Base-by-base conservation (phyloP, 2,888 invertebrate species). In the Tinea trinotella region DNA sequence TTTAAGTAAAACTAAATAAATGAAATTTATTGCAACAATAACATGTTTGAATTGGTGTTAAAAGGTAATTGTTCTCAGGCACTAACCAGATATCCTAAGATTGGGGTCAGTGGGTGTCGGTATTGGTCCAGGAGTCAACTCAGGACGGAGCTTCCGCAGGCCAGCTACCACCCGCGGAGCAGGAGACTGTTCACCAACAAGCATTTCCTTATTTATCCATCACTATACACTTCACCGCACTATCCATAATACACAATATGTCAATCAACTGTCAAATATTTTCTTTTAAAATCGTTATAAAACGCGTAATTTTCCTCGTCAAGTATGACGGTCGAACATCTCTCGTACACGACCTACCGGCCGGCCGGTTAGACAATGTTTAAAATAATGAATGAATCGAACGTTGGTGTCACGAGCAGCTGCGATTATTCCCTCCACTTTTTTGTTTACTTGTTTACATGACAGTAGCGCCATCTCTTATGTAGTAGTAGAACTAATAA, bases 151-250 rank as follows among this genome's bases (percentile, higher is more conserved):
- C 67, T 85, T 85, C 67, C 82, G 74, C 62, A 85, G 67, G 60
- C 84, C 84, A 75, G 84, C 84, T 76, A 85, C 84, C 83, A 85
- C 84, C 60, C 84, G 79, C 64, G 84, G 84, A 66, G 84, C 84
- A 81, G 84, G 84, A 61, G 84, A 79, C 60, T 76, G 82, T 68
- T 85, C 84, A 58, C 84, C 83, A 66, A 84, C 83, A 64, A 84
- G 77, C 84, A 84, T 84, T 66, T 68, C 78, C 72, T 70, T 69
- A 74, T 68, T 69, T 70, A 73, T 73, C 74, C 79, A 83, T 76
- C 64, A 67, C 60, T 60, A 63, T 62, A 67, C 40, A 40, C 71
- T 70, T 69, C 68, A 74, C 61, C 64, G 60, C 66, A 65, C 62
- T 19, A 36, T 40, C 53, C 20, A 55, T 13, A 59, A 56, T 54